Evolutionary conservation across 2,797 vertebrate species (phyloP).

Genomic region (Bufotes viridis): DNA sequence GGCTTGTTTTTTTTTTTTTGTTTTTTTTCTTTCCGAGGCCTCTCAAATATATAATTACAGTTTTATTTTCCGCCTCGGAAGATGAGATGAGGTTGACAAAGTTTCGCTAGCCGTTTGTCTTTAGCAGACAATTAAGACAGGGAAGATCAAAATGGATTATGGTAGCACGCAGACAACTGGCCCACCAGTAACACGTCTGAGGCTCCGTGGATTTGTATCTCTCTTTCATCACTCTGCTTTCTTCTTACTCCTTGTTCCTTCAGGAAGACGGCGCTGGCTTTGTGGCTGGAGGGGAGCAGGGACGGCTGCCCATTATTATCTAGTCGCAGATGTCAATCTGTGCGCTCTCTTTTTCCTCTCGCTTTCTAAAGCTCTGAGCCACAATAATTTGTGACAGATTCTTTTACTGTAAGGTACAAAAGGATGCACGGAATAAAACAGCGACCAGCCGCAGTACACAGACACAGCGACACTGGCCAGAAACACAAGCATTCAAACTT

Average conservation of each 20-base stretch:
- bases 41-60: conserved; percentile 67
- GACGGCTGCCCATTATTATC: conserved; percentile 91
- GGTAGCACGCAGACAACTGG: conserved; percentile 88
- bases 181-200: conserved; percentile 86
- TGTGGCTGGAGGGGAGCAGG: conserved; percentile 90
- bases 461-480: conserved; percentile 26
- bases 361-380: conserved; percentile 82
- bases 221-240: conserved; percentile 86
- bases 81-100: conserved; percentile 84
- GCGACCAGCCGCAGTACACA: conserved; percentile 76
- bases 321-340: conserved; percentile 88
- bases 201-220: conserved; percentile 81
- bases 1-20: conserved; percentile 68
- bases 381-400: conserved; percentile 89
- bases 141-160: conserved; percentile 91
- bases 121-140: conserved; percentile 89
- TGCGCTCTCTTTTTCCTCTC: conserved; percentile 73
- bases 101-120: conserved; percentile 83
- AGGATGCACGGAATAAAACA: conserved; percentile 87
- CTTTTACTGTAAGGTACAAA: conserved; percentile 86
- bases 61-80: conserved; percentile 77
- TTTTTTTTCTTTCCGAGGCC: conserved; percentile 77
- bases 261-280: conserved; percentile 84
- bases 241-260: conserved; percentile 85
- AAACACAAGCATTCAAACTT: conserved; percentile 52